Conservation (phyloP, 2,888 invertebrate species). For the Spialia ferax region DNA sequence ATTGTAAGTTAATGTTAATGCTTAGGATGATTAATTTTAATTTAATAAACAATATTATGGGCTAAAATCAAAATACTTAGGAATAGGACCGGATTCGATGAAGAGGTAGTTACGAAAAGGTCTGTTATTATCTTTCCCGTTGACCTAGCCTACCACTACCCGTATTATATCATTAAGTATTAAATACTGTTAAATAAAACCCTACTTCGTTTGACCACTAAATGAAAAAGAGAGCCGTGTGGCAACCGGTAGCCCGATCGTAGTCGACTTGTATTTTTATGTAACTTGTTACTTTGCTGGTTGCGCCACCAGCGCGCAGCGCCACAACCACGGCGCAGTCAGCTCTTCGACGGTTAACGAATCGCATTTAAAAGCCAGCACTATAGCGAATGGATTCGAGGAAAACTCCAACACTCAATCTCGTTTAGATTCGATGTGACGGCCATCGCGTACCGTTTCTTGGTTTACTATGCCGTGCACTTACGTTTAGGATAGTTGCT, state of each 20-base stretch:
- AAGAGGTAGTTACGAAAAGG: neutral
- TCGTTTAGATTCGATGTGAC: neutral
- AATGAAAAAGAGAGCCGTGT: conserved; percentile 53
- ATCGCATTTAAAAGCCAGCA: conserved; percentile 13
- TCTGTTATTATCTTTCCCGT: neutral
- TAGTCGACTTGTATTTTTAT: conserved; percentile 71
- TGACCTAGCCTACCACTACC: neutral
- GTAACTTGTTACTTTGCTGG: conserved; percentile 66
- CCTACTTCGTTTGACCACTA: neutral
- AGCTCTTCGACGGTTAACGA: conserved; percentile 18
- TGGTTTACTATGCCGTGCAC: neutral
- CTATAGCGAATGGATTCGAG: conserved; percentile 27
- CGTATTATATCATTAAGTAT: neutral
- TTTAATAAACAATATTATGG: no score
- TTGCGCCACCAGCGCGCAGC: conserved; percentile 72
- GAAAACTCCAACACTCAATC: conserved; percentile 22
- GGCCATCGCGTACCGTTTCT: neutral
- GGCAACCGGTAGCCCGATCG: conserved; percentile 68
- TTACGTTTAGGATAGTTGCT: neutral
- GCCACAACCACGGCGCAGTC: conserved; percentile 27
- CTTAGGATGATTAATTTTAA: no score
- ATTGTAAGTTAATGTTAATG: no score
- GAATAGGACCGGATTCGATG: neutral
- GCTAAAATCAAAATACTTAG: no score
- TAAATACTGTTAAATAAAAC: neutral